These are phyloP conservation scores for Embiotoca jacksoni DNA, from an alignment of 2,113 vertebrate species.

Conservation along the genomic window DNA sequence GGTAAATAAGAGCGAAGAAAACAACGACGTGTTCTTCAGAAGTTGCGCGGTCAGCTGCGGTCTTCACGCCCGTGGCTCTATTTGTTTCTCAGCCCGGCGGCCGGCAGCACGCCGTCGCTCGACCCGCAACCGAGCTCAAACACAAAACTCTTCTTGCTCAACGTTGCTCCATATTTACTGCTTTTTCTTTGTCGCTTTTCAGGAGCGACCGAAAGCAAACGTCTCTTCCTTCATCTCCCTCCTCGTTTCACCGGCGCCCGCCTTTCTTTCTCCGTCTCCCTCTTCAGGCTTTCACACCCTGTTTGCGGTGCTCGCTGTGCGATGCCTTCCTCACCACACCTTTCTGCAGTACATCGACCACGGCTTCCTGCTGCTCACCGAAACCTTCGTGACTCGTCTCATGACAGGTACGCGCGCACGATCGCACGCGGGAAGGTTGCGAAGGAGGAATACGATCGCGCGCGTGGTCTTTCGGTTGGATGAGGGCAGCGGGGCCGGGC, in stretches of 20 bases:
- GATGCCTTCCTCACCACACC: conserved; percentile 89
- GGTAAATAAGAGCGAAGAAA: background rate
- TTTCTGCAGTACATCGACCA: conserved; percentile 92
- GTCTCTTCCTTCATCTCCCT: too few relatives aligned
- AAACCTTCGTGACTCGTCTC: conserved; percentile 86
- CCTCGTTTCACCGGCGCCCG: too few relatives aligned
- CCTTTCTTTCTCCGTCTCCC: background rate
- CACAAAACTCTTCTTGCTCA: background rate
- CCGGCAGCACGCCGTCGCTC: background rate
- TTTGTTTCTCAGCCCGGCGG: too few relatives aligned
- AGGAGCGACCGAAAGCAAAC: background rate
- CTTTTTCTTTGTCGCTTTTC: background rate
- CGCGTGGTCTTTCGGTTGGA: too few relatives aligned
- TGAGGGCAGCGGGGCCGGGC: too few relatives aligned
- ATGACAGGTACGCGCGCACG: conserved; percentile 84
- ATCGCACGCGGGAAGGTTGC: background rate
- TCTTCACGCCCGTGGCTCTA: background rate
- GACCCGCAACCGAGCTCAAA: background rate
- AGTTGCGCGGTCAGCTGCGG: background rate
- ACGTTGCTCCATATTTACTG: background rate
- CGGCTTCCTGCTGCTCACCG: conserved; percentile 88
- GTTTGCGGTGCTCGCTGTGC: conserved; percentile 87
- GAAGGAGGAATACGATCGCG: background rate
- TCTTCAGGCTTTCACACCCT: conserved; percentile 91
- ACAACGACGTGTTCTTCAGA: background rate